These are phyloP conservation scores for Leucoraja erinaceus DNA, from an alignment of 2,113 vertebrate genomes.

Conservation along the genomic window DNA sequence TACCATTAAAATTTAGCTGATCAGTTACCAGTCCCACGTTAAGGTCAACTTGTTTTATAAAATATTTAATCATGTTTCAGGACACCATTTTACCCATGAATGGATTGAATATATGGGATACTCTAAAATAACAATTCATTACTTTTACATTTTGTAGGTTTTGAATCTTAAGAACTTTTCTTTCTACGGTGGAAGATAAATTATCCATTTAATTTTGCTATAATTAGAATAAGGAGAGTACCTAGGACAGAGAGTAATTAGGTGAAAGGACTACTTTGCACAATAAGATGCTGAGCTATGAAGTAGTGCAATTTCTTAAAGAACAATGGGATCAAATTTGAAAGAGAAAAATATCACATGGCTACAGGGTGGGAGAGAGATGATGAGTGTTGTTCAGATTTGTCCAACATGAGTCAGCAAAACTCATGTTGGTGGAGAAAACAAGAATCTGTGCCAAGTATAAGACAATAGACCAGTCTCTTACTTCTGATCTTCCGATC, in stretches of 20 bases:
- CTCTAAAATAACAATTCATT: neutral
- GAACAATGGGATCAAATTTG: neutral
- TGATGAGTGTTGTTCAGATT: neutral
- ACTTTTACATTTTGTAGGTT: neutral
- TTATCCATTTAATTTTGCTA: neutral
- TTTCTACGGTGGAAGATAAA: neutral
- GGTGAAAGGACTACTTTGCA: neutral
- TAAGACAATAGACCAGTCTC: neutral
- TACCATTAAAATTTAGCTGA: neutral
- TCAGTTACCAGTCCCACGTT: neutral
- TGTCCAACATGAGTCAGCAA: neutral
- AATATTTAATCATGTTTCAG: neutral
- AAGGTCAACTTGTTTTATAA: neutral
- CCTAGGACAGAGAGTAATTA: neutral
- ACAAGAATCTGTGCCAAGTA: neutral
- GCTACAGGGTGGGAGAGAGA: neutral
- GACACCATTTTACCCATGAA: neutral
- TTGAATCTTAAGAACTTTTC: neutral
- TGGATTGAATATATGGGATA: neutral
- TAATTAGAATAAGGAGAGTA: neutral
- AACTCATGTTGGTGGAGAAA: neutral
- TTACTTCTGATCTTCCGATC: neutral
- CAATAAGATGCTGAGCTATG: neutral
- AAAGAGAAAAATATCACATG: neutral
- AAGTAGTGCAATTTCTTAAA: neutral